Evolutionary conservation across 2,888 invertebrate genomes (phyloP), one percentile per base, ranked within the genome.

Genomic region (Hemithea aestivaria): DNA sequence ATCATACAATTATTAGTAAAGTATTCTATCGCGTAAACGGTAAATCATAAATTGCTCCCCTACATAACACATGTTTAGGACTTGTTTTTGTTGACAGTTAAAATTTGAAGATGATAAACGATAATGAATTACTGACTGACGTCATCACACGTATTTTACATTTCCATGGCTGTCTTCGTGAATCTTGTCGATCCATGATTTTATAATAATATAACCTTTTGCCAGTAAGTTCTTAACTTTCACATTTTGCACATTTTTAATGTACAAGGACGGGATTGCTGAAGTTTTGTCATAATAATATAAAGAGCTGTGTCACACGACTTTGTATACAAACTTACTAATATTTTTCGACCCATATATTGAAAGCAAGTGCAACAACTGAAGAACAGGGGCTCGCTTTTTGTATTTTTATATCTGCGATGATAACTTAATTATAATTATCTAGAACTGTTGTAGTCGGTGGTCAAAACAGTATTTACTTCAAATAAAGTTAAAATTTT

Each of bases 321-420:
- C 20, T 31, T 27, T 45, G 33, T 36, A 45, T 39, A 44, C 35
- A 39, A 49, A 51, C 43, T 45, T 48, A 63, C 72, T 76, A 72
- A 76, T 81, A 81, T 82, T 82, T 85, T 82, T 83, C 67, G 78
- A 83, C 64, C 71, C 66, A 68, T 74, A 68, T 73, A 59, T 62
- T 60, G 20, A 23, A 53, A 52, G 70, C 73, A 66, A 76, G 79
- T 81, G 78, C 77, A 62, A 59, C 53, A 55, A 66, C 66, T 67
- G 64, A 62, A 44, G 50, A 65, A 51, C 66, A 71, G 71, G 70
- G 75, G 81, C 71, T 77, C 74, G 83, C 83, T 82, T 85, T 76
- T 85, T 85, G 84, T 85, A 85, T 85, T 85, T 85, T 85, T 85
- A 85, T 85, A 85, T 81, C 79, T 66, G 66, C 70, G 51, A 70